phyloP scores from a whole-genome alignment of 2,797 vertebrate species.

The Cuniculus paca region DNA sequence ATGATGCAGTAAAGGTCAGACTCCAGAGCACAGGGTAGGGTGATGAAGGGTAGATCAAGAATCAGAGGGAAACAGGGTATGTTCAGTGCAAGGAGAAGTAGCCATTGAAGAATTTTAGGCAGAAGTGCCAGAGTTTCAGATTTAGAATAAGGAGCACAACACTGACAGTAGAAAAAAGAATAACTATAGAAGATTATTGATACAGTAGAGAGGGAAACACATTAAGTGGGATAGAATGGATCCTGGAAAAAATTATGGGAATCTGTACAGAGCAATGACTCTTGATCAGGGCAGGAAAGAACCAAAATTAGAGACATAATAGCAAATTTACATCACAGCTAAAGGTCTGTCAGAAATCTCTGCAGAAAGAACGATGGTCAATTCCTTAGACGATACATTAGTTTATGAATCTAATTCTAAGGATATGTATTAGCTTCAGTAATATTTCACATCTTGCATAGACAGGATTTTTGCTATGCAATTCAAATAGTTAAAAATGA shows the following conservation, averaged over 20 bases:
- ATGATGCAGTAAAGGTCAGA: neutral
- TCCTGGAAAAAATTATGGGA: neutral
- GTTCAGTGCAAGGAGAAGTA: neutral
- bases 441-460: neutral
- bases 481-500: slow-evolving; percentile 5
- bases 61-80: neutral
- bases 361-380: neutral
- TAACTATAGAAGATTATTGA: neutral
- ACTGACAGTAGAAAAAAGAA: neutral
- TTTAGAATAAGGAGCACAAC: neutral
- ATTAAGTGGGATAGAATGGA: neutral
- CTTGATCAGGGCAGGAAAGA: neutral
- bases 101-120: neutral
- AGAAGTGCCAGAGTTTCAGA: neutral
- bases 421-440: neutral
- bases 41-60: neutral
- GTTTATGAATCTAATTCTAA: neutral
- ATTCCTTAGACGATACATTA: neutral
- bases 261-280: neutral
- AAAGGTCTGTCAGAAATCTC: neutral
- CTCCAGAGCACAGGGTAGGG: neutral
- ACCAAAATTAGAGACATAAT: neutral
- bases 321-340: slow-evolving; percentile 23
- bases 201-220: neutral
- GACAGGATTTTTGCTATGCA: neutral